A percentile compares a stretch with the other conserved stretches of the same genome.
These are phyloP conservation scores for Drosophila pseudotalamancana DNA, from an alignment of 2,888 invertebrate species.

Conservation along the genomic window DNA sequence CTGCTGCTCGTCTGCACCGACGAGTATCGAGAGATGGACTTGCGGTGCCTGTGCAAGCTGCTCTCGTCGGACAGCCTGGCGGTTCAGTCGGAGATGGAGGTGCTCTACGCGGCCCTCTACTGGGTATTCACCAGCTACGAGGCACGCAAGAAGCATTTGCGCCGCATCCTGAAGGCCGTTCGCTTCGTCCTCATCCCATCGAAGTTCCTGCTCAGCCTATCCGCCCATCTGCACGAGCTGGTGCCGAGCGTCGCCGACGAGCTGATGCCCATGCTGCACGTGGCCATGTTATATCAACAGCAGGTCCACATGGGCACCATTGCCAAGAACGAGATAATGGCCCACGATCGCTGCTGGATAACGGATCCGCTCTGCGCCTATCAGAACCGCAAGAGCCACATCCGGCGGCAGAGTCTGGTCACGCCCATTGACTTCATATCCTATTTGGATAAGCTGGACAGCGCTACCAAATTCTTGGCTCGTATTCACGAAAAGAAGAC, in stretches of 20 bases:
- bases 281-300: background rate
- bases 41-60: background rate
- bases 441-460: background rate
- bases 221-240: background rate
- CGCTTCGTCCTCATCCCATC: background rate
- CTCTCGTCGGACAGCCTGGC: background rate
- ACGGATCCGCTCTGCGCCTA: background rate
- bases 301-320: fast-evolving
- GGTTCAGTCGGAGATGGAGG: constrained; percentile 1
- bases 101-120: background rate
- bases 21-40: background rate
- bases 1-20: background rate
- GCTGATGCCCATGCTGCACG: background rate
- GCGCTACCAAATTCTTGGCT: background rate
- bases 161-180: fast-evolving
- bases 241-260: background rate
- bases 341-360: background rate
- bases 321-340: fast-evolving
- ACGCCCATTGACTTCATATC: background rate
- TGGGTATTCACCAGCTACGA: background rate
- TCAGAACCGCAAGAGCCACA: fast-evolving
- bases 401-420: background rate
- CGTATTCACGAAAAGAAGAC: background rate
- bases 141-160: background rate
- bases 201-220: background rate